Conservation (phyloP, 1,140 invertebrate genomes). For the Pseudobourletiella spinata region DNA sequence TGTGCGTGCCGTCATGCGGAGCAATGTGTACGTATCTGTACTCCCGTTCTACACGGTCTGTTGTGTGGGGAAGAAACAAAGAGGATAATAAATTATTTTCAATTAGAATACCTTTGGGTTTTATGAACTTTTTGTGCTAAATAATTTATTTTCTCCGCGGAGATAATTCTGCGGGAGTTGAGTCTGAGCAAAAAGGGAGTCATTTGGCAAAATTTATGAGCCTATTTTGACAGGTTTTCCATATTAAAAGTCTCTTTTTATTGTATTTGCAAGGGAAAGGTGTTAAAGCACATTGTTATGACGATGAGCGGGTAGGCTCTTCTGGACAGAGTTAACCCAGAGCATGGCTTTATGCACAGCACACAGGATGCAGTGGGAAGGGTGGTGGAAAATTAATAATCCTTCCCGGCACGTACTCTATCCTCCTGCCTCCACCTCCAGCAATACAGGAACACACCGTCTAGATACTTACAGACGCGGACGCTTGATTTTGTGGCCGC, state of each 20-base stretch:
- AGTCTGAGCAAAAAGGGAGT: neutral
- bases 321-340: no score
- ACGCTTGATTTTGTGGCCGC: no score
- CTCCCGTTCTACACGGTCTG: no score
- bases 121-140: slow-evolving; percentile 10
- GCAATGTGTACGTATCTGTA: no score
- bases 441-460: no score
- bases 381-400: slow-evolving; percentile 9
- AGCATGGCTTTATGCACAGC: no score
- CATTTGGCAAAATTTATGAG: slow-evolving; percentile 9
- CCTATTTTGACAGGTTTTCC: slow-evolving; percentile 7
- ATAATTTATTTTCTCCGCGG: slow-evolving; percentile 11
- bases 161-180: slow-evolving; percentile 4
- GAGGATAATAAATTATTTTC: slow-evolving; percentile 12
- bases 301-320: no score
- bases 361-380: no score
- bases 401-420: slow-evolving; percentile 1
- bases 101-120: slow-evolving; percentile 12
- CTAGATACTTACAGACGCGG: no score
- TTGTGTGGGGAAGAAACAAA: slow-evolving; percentile 8
- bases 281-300: slow-evolving; percentile 9
- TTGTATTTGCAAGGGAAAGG: slow-evolving; percentile 9
- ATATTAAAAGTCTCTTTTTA: slow-evolving; percentile 10
- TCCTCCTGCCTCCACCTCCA: no score
- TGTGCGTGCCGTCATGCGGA: no score